A percentile compares a stretch with the other conserved stretches of the same genome.
phyloP scores from a whole-genome alignment of 2,888 invertebrate species.

The Orchesella flavescens region DNA sequence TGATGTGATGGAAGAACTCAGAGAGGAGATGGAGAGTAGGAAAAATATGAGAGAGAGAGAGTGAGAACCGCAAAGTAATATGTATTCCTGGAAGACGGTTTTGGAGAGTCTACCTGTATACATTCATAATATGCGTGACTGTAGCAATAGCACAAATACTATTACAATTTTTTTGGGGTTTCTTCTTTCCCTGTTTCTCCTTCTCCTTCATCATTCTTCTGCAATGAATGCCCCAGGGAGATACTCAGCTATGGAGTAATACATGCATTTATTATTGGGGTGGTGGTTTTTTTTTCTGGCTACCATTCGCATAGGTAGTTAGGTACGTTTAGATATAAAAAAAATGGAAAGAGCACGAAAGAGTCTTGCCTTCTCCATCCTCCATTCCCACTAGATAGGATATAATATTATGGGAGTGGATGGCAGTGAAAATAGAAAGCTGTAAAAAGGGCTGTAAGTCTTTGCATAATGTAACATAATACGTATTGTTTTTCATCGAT shows the following conservation, averaged over 20 bases:
- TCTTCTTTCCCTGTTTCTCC: background rate
- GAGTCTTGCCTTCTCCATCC: background rate
- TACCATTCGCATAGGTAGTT: background rate
- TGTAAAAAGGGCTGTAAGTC: conserved; percentile 18
- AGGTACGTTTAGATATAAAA: background rate
- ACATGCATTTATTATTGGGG: conserved; percentile 54
- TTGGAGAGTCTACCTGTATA: too few species aligned
- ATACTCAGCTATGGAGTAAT: conserved; percentile 51
- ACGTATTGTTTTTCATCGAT: conserved; percentile 58
- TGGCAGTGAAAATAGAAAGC: conserved; percentile 1
- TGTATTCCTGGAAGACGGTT: too few species aligned
- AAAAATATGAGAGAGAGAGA: background rate
- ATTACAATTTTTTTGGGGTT: background rate
- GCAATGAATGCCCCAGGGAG: conserved; percentile 55
- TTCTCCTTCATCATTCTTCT: background rate
- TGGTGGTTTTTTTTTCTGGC: background rate
- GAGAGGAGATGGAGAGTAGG: background rate
- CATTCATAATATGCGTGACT: background rate
- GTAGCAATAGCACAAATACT: background rate
- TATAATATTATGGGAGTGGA: too few species aligned
- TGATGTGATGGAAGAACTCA: background rate
- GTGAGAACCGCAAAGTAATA: too few species aligned
- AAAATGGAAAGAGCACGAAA: background rate
- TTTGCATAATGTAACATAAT: conserved; percentile 39
- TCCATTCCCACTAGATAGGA: conserved; percentile 12